Conservation (phyloP, 2,797 vertebrate genomes). For the Gobio occitaniae region DNA sequence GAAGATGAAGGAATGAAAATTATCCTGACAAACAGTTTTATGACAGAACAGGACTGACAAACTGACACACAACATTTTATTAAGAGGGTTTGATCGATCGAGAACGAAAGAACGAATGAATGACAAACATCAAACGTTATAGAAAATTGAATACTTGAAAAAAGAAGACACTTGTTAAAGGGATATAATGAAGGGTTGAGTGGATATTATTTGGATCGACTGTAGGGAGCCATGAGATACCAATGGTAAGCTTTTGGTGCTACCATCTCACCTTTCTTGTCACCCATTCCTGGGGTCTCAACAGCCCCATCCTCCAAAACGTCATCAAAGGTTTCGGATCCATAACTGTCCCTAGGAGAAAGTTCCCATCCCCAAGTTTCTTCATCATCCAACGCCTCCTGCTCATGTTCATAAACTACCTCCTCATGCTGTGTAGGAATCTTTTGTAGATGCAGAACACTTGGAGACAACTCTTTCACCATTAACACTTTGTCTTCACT, state of each 20-base stretch:
- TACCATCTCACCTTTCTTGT: conserved; percentile 86
- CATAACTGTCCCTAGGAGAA: conserved; percentile 68
- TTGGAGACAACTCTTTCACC: conserved; percentile 75
- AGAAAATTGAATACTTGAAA: conserved; percentile 3
- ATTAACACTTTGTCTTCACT: conserved; percentile 61
- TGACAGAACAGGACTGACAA: neutral
- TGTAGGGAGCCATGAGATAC: conserved; percentile 57
- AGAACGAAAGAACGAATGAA: conserved; percentile 8
- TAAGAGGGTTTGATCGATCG: conserved; percentile 24
- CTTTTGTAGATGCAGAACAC: conserved; percentile 73
- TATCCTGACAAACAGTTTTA: conserved; percentile 27
- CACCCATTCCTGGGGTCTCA: conserved; percentile 81
- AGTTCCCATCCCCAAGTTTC: conserved; percentile 81
- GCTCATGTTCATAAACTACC: conserved; percentile 69
- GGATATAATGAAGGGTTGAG: conserved; percentile 54
- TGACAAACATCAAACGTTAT: conserved; percentile 20
- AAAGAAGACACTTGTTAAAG: conserved; percentile 32
- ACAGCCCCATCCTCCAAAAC: conserved; percentile 69
- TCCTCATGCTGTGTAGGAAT: conserved; percentile 77
- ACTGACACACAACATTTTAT: conserved; percentile 5
- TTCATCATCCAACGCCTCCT: conserved; percentile 66
- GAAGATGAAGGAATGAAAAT: neutral
- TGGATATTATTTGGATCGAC: conserved; percentile 65
- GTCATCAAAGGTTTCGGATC: conserved; percentile 74
- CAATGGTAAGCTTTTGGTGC: conserved; percentile 64